phyloP scores from a whole-genome alignment of 1,140 invertebrate genomes.

The Camponotus pennsylvanicus region DNA sequence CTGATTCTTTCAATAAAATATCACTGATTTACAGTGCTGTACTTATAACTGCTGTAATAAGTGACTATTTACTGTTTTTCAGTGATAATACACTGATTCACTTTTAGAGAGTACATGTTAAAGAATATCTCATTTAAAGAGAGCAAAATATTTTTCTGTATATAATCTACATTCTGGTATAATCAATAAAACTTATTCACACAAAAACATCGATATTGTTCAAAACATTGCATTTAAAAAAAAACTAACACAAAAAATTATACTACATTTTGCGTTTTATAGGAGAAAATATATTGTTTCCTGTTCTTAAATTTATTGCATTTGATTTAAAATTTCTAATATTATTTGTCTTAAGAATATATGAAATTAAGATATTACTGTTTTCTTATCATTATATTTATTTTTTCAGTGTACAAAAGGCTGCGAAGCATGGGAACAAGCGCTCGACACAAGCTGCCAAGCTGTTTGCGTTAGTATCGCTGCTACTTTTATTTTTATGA shows the following conservation, averaged over 20 bases:
- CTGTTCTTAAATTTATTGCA: neutral
- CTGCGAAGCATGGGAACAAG: conserved; percentile 89
- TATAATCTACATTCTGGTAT: neutral
- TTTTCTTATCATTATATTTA: conserved; percentile 40
- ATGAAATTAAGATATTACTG: neutral
- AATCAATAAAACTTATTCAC: neutral
- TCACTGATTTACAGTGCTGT: too few species aligned
- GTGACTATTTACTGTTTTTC: too few species aligned
- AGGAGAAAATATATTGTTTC: neutral
- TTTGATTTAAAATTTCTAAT: neutral
- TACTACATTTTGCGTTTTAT: neutral
- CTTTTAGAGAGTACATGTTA: too few species aligned
- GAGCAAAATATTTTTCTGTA: neutral
- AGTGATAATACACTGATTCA: too few species aligned
- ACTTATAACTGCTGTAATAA: too few species aligned
- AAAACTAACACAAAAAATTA: neutral
- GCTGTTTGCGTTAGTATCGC: conserved; percentile 90
- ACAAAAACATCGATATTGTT: neutral
- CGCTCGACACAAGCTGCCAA: conserved; percentile 89
- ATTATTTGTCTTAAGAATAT: neutral
- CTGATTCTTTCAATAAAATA: too few species aligned
- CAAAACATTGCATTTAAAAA: conserved; percentile 3
- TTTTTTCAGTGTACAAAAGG: conserved; percentile 90
- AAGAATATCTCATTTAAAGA: neutral
- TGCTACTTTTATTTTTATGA: conserved; percentile 41